Evolutionary conservation across 2,888 invertebrate species (phyloP), one percentile per base, ranked within the genome.

Genomic region (Ennomos fuscantarius): DNA sequence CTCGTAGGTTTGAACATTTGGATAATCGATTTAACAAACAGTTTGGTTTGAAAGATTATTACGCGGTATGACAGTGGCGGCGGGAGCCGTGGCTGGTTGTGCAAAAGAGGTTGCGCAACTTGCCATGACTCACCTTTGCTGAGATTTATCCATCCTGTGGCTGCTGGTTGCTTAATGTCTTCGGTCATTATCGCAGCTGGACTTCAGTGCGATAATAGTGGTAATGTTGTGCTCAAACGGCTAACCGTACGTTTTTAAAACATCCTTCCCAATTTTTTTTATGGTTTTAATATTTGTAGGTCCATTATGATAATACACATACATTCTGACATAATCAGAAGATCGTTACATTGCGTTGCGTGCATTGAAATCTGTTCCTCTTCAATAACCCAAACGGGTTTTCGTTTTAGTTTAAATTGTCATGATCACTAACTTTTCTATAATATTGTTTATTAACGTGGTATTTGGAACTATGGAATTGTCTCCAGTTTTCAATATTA

Each of bases 21-120:
- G 67, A 64, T 68, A 63, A 73, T 69, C 62, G 63, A 76, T 69
- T 63, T 48, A 69, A 66, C 61, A 64, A 73, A 43, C 45, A 43
- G 42, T 57, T 49, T 59, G 41, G 41, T 50, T 59, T 40, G 33
- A 49, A 24, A 49, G 39, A 57, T 66, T 73, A 69, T 79, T 74
- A 78, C 74, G 72, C 70, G 72, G 70, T 77, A 70, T 73, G 76
- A 72, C 77, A 74, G 81, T 70, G 70, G 69, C 73, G 59, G 62
- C 67, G 72, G 79, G 78, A 76, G 74, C 76, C 71, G 60, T 66
- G 76, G 70, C 77, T 78, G 79, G 82, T 87, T 88, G 84, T 86
- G 88, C 82, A 84, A 86, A 24, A 86, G 70, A 66, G 65, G 70
- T 91, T 90, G 82, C 89, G 84, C 84, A 89, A 90, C 68, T 51